phyloP scores from a whole-genome alignment of 2,113 vertebrate genomes.

The Crotalus viridis region DNA sequence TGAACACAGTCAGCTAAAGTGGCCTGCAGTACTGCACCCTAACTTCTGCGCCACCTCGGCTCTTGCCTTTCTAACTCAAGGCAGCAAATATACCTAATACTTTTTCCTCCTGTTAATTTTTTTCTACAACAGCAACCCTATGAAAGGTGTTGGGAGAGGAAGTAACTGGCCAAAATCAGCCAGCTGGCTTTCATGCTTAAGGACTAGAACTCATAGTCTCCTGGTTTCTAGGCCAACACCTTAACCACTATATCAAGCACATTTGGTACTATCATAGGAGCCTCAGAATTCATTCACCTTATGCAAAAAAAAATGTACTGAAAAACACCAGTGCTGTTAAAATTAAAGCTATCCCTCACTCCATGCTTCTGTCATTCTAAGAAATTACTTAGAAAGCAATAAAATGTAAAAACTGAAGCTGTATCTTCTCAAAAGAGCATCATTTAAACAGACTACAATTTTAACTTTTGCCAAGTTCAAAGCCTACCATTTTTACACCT shows the following conservation, averaged over 20 bases:
- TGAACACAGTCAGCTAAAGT: no score
- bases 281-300: slow-evolving; percentile 8
- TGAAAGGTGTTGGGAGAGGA: neutral
- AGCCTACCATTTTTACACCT: neutral
- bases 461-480: neutral
- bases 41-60: no score
- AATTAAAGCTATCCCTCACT: neutral
- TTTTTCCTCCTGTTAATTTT: neutral
- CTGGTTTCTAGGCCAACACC: neutral
- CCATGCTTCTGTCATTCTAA: neutral
- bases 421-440: neutral
- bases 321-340: neutral
- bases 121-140: neutral
- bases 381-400: neutral
- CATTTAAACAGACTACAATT: neutral
- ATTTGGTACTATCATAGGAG: slow-evolving; percentile 38
- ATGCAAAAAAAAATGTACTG: slow-evolving; percentile 12
- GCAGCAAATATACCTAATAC: neutral
- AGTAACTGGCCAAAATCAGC: neutral
- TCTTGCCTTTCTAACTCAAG: neutral
- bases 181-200: neutral
- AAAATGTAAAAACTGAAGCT: neutral
- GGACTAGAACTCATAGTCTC: neutral
- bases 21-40: no score
- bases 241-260: neutral